A percentile compares a stretch with the other conserved stretches of the same genome.
These are phyloP conservation scores for Parasteatoda tepidariorum DNA, from an alignment of 1,140 invertebrate species.

Conservation along the genomic window DNA sequence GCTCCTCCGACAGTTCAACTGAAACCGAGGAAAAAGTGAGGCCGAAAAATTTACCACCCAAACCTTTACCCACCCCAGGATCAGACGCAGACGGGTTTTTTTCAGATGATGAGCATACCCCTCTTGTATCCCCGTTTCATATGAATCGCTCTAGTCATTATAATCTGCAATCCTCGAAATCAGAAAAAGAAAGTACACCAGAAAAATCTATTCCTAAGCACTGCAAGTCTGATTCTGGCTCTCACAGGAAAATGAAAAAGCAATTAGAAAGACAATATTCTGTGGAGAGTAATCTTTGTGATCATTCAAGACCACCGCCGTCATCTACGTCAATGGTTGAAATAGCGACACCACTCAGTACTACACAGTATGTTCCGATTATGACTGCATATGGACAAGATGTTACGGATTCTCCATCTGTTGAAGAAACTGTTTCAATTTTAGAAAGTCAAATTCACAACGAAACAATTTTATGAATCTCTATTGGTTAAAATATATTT, in stretches of 20 bases:
- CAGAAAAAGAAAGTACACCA: conserved; percentile 49
- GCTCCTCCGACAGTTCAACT: conserved; percentile 40
- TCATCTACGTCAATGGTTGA: conserved; percentile 48
- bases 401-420: conserved; percentile 39
- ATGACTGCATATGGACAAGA: conserved; percentile 43
- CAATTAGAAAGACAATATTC: conserved; percentile 48
- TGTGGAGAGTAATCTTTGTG: conserved; percentile 50
- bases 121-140: conserved; percentile 63
- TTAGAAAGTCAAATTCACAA: conserved; percentile 35
- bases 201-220: conserved; percentile 55
- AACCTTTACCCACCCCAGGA: conserved; percentile 15
- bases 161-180: conserved; percentile 48
- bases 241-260: conserved; percentile 16
- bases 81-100: conserved; percentile 49
- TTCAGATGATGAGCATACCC: conserved; percentile 58
- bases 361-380: conserved; percentile 22
- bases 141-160: conserved; percentile 44
- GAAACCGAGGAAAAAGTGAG: conserved; percentile 48
- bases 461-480: conserved; percentile 26
- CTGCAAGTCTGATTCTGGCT: conserved; percentile 20
- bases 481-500: too few species aligned
- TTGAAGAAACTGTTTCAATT: neutral
- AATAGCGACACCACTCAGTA: conserved; percentile 20
- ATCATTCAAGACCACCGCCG: conserved; percentile 36
- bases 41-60: conserved; percentile 11